Evolutionary conservation across 2,888 invertebrate species (phyloP).

Genomic region (Cryptosula pallasiana): DNA sequence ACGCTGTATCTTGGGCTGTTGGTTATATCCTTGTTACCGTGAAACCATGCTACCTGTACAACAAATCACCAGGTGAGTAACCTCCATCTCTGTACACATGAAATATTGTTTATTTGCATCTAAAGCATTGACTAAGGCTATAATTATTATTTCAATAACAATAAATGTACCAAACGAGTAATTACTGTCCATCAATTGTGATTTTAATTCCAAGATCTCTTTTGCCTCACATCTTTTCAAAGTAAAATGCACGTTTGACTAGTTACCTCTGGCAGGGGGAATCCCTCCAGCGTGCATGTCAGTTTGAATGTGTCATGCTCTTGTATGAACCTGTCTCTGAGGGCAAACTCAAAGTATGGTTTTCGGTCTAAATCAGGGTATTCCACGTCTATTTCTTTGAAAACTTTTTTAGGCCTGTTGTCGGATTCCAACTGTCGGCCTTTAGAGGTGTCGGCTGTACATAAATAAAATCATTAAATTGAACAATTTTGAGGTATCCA

Average conservation of each 20-base stretch:
- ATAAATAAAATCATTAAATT: not conserved
- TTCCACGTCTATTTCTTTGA: slow-evolving; percentile 39
- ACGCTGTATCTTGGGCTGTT: slow-evolving; percentile 76
- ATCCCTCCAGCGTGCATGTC: slow-evolving; percentile 90
- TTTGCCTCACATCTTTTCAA: too few relatives aligned
- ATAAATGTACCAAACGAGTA: too few relatives aligned
- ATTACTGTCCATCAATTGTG: too few relatives aligned
- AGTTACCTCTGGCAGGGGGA: slow-evolving; percentile 82
- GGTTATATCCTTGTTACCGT: slow-evolving; percentile 84
- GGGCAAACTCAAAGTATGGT: slow-evolving; percentile 94
- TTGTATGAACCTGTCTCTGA: slow-evolving; percentile 97
- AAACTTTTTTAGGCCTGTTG: slow-evolving; percentile 29
- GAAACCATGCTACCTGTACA: slow-evolving; percentile 62
- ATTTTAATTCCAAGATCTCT: too few relatives aligned
- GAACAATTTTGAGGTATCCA: not conserved
- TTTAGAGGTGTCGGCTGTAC: not conserved
- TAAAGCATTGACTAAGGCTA: too few relatives aligned
- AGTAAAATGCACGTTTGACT: too few relatives aligned
- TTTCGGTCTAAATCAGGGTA: slow-evolving; percentile 52
- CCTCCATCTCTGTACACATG: too few relatives aligned
- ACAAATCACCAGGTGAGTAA: slow-evolving; percentile 25
- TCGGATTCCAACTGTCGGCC: not conserved
- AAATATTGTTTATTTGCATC: too few relatives aligned
- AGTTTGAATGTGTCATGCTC: slow-evolving; percentile 87
- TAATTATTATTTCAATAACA: too few relatives aligned